Evolutionary conservation across 2,113 vertebrate species (phyloP).

Genomic region (Cricetomys ansorgei): DNA sequence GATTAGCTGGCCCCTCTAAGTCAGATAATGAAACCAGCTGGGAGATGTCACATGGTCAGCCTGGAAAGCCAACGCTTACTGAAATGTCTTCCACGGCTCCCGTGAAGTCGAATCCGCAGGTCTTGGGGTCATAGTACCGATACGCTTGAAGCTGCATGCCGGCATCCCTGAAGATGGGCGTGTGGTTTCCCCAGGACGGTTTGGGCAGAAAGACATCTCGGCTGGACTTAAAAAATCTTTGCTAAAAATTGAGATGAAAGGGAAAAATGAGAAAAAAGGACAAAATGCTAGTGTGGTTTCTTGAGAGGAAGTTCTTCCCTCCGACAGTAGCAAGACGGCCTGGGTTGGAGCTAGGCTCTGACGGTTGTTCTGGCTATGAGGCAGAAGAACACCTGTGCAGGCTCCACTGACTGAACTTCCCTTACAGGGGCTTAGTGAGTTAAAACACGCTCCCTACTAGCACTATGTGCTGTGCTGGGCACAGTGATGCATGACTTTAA

Average conservation of each 20-base stretch:
- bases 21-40: not conserved
- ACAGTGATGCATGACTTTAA: not conserved
- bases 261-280: conserved; percentile 11
- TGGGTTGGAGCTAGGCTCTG: not conserved
- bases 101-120: conserved; percentile 95
- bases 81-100: conserved; percentile 97
- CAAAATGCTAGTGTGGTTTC: not conserved
- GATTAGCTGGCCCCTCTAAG: not conserved
- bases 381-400: not conserved
- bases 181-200: conserved; percentile 98
- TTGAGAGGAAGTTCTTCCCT: not conserved
- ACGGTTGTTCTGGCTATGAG: not conserved
- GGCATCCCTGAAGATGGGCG: conserved; percentile 97
- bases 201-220: conserved; percentile 96
- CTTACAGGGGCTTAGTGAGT: not conserved
- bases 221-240: conserved; percentile 94
- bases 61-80: conserved; percentile 87
- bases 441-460: not conserved
- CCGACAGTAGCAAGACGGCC: not conserved
- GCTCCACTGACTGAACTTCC: not conserved
- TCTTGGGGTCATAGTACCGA: conserved; percentile 96
- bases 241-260: conserved; percentile 83
- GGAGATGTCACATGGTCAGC: not conserved
- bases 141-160: conserved; percentile 96
- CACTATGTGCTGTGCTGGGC: not conserved